phyloP scores from a whole-genome alignment of 2,113 vertebrate genomes.

The rat (Rattus norvegicus) region DNA sequence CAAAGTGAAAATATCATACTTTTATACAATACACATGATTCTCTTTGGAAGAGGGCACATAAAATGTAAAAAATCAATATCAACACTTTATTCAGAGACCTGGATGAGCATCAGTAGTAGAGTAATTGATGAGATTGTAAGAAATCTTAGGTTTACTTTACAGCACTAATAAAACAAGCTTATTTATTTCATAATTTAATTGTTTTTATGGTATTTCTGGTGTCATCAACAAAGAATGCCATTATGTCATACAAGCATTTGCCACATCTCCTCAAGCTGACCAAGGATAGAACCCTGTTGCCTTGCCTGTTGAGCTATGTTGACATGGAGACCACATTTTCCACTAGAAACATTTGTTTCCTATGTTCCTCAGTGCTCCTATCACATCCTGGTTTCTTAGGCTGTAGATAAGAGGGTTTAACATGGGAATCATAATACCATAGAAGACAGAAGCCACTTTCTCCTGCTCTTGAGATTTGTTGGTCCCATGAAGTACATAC shows the following conservation, averaged over 20 bases:
- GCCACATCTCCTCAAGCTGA: not conserved
- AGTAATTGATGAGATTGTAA: not conserved
- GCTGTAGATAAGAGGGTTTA: conserved; percentile 75
- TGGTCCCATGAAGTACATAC: conserved; percentile 9
- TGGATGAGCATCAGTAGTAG: not conserved
- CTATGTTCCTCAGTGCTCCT: not conserved
- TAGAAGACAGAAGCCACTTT: conserved; percentile 73
- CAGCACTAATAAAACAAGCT: not conserved
- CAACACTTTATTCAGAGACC: not conserved
- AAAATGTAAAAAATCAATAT: not conserved
- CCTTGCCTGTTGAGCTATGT: not conserved
- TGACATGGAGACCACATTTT: not conserved
- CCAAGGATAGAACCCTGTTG: not conserved
- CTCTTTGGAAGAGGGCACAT: not conserved
- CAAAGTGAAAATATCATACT: not conserved
- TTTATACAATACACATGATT: not conserved
- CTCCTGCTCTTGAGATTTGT: conserved; percentile 11
- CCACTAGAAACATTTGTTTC: not conserved
- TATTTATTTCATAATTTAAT: not conserved
- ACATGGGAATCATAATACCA: conserved; percentile 58
- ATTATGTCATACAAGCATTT: not conserved
- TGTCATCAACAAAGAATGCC: not conserved
- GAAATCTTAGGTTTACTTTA: not conserved
- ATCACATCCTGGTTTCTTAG: conserved; percentile 73
- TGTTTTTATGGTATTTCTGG: not conserved